Percentiles rank a stretch among this genome's conserved stretches.
Evolutionary conservation across 2,797 vertebrate species (phyloP).

Genomic region (Anguilla megastoma): DNA sequence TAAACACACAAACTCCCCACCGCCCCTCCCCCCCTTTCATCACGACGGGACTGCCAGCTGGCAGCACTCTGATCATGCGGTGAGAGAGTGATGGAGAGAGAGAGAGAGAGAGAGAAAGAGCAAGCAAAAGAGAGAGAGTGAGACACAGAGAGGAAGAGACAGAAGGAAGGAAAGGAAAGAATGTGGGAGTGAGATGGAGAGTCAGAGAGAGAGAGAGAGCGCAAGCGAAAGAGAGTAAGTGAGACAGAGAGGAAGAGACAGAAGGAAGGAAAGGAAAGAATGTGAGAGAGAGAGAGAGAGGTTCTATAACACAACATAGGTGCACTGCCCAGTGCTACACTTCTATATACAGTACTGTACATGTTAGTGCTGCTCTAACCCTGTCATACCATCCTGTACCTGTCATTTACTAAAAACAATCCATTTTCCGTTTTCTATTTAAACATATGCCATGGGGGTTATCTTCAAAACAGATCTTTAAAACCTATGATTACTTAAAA

Average conservation of each 20-base stretch:
- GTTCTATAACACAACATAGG: too few relatives aligned
- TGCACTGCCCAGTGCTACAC: too few relatives aligned
- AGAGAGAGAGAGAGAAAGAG: not conserved
- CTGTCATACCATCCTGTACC: not conserved
- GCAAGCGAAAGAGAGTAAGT: not conserved
- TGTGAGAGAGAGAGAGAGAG: too few relatives aligned
- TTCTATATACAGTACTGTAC: too few relatives aligned
- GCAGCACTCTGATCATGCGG: not conserved
- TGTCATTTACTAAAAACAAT: not conserved
- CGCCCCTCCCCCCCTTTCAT: not conserved
- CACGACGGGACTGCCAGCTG: not conserved
- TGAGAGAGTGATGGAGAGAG: not conserved
- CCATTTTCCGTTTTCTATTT: not conserved
- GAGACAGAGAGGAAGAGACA: not conserved
- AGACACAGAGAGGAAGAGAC: not conserved
- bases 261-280: too few relatives aligned
- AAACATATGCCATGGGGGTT: not conserved
- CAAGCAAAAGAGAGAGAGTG: too few relatives aligned
- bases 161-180: too few relatives aligned
- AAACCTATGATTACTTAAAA: not conserved
- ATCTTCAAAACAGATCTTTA: not conserved
- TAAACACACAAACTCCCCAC: not conserved
- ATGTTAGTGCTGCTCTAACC: too few relatives aligned
- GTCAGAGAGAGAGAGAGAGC: not conserved
- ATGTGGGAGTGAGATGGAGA: not conserved